Evolutionary conservation across 1,140 invertebrate genomes (phyloP).

Genomic region (Drosophila mauritiana): DNA sequence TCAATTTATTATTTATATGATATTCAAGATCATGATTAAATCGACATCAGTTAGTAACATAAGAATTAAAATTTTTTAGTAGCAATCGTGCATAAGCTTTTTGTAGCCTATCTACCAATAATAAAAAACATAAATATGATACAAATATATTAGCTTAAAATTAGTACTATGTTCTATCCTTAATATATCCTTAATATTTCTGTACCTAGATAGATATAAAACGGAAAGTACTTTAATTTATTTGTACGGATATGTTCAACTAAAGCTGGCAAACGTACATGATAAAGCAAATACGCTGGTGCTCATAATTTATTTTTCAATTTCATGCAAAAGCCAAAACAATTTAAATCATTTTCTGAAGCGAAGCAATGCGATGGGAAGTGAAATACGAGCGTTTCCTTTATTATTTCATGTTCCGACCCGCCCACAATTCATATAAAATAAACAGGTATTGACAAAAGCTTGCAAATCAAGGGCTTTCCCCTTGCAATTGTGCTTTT

Average conservation of each 20-base stretch:
- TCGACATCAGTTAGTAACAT: too few species aligned
- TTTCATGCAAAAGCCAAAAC: slow-evolving; percentile 43
- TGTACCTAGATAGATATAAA: background rate
- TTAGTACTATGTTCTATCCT: too few species aligned
- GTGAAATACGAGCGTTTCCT: slow-evolving; percentile 47
- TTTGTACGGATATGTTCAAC: slow-evolving; percentile 2
- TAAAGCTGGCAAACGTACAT: slow-evolving; percentile 18
- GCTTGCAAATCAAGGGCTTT: slow-evolving; percentile 42
- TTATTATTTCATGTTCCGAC: slow-evolving; percentile 43
- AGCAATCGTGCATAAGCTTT: too few species aligned
- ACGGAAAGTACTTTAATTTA: background rate
- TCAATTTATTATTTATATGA: too few species aligned
- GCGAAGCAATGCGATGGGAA: slow-evolving; percentile 34
- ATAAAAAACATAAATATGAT: too few species aligned
- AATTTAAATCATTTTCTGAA: slow-evolving; percentile 43
- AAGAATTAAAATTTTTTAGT: too few species aligned
- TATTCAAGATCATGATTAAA: too few species aligned
- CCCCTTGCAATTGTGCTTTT: slow-evolving; percentile 33
- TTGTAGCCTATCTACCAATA: too few species aligned
- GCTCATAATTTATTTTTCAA: slow-evolving; percentile 46
- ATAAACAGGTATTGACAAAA: slow-evolving; percentile 51
- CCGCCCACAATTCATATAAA: slow-evolving; percentile 48
- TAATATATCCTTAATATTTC: background rate
- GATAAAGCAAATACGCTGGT: slow-evolving; percentile 25
- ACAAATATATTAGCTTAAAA: too few species aligned